phyloP scores from a whole-genome alignment of 2,888 invertebrate species.

The Chesias legatella region DNA sequence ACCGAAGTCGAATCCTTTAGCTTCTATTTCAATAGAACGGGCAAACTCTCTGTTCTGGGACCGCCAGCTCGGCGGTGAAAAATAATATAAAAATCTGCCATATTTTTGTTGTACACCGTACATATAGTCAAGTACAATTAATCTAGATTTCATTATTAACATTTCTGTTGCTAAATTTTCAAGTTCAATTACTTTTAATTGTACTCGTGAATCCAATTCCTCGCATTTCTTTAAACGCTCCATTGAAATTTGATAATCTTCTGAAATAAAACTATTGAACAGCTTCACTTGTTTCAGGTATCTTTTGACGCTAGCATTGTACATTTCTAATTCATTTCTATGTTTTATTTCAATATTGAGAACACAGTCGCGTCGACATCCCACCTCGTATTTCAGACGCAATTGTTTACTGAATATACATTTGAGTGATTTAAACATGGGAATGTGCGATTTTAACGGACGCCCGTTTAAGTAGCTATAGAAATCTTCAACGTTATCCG shows the following conservation, averaged over 20 bases:
- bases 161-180: constrained; percentile 60
- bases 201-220: constrained; percentile 57
- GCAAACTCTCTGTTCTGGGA: constrained; percentile 73
- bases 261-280: constrained; percentile 82
- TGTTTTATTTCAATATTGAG: constrained; percentile 78
- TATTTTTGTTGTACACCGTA: constrained; percentile 83
- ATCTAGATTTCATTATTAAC: constrained; percentile 58
- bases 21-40: constrained; percentile 65
- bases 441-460: constrained; percentile 32
- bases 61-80: constrained; percentile 83
- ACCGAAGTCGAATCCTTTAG: constrained; percentile 65
- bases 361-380: constrained; percentile 66
- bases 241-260: constrained; percentile 82
- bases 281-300: constrained; percentile 75
- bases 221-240: constrained; percentile 74
- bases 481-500: constrained; percentile 49
- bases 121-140: constrained; percentile 82
- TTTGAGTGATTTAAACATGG: constrained; percentile 51
- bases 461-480: constrained; percentile 46
- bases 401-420: constrained; percentile 39
- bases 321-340: constrained; percentile 72
- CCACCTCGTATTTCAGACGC: constrained; percentile 51
- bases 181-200: constrained; percentile 60
- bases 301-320: constrained; percentile 65
- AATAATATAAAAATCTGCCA: constrained; percentile 83